Evolutionary conservation across 2,113 vertebrate species (phyloP).

Genomic region (Orycteropus afer): DNA sequence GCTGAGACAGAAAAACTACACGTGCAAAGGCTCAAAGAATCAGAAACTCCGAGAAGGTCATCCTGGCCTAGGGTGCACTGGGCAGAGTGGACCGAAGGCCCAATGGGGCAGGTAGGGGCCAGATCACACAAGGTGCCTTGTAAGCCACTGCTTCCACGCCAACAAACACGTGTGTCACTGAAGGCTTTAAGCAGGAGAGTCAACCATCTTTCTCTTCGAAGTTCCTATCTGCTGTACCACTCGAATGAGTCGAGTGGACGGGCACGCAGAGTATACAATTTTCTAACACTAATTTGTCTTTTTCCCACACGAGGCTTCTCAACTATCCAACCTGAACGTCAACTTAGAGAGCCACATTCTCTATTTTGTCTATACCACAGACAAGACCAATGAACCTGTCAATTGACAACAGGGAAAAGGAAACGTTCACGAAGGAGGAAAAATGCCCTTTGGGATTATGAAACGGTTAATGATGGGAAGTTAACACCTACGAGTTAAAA

Average conservation of each 20-base stretch:
- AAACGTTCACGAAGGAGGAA: neutral
- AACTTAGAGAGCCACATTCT: neutral
- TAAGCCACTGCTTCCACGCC: neutral
- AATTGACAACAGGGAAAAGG: neutral
- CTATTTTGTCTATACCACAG: neutral
- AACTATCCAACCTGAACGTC: neutral
- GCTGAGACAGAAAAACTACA: neutral
- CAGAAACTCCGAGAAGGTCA: neutral
- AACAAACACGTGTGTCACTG: neutral
- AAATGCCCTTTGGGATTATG: neutral
- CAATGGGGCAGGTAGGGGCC: rapidly evolving
- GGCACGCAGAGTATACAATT: neutral
- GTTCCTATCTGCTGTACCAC: rapidly evolving
- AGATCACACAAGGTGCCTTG: rapidly evolving
- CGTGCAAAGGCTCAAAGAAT: neutral
- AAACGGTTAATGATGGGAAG: neutral
- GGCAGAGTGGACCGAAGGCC: neutral
- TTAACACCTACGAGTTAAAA: neutral
- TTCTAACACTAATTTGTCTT: neutral
- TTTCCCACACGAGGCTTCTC: neutral
- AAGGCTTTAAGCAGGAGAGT: rapidly evolving
- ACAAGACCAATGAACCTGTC: neutral
- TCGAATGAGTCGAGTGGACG: rapidly evolving
- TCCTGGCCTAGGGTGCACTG: rapidly evolving
- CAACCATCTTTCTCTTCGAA: neutral